Base-by-base conservation (phyloP, 2,888 invertebrate species). In the Tridacna crocea region DNA sequence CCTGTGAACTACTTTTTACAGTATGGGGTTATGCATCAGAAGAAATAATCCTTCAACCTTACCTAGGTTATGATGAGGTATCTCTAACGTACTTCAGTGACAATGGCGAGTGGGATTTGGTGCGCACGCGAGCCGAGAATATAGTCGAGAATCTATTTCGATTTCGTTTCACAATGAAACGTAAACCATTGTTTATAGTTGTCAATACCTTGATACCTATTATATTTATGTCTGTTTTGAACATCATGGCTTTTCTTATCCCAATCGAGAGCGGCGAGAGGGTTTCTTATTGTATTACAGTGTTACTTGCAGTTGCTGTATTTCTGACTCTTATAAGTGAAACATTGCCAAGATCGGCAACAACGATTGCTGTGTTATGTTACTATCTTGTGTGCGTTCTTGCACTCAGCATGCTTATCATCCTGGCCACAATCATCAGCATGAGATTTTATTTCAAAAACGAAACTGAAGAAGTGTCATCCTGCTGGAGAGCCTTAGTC, bases 231-330 rank as follows among this genome's bases (percentile, higher is more conserved):
- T 79, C 82, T 0, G 65, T 82, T 55, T 72, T 87, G 24, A 87
- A 83, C 46, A 78, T 77, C n/a, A 48, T 87, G 26, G 85, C 80
- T 1, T 87, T 87, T 58, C 15, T 87, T 8, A 58, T 87, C 6
- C 87, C 87, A 10, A 73, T 80, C 13, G 87, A 83, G 11, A 82
- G 83, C 11, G 87, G 87, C 26, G 87, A 87, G 74, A 75, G 87
- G 15, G 75, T 85, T 22, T 83, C 83, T 1, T 87, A 78, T n/a
- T 72, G 80, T 19, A 84, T 85, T 12, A 87, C 87, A 24, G 82
- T 84, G 26, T 80, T 87, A 19, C 76, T 87, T 17, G 83, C 87
- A 2, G 76, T 83, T 61, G 83, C 87, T 4, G 85, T 87, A 8
- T 87, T 87, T 55, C 47, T 87, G 47, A 85, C 87, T 0, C 77